Evolutionary conservation across 2,113 vertebrate genomes (phyloP).

Genomic region (Gopherus evgoodei): DNA sequence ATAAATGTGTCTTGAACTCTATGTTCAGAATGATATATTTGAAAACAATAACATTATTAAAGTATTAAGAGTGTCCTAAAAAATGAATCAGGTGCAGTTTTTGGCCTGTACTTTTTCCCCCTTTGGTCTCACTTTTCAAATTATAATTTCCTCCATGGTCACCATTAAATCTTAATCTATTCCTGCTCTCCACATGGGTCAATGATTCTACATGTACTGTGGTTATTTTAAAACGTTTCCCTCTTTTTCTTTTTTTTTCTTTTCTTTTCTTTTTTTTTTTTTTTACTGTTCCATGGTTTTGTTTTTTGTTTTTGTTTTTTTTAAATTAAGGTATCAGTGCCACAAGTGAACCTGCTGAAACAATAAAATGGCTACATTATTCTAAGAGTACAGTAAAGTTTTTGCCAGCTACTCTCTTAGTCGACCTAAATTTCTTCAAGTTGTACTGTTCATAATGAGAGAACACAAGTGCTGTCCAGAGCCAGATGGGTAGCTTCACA

Average conservation of each 20-base stretch:
- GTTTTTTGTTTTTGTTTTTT: background rate
- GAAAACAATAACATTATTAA: background rate
- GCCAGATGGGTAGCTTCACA: conserved; percentile 99
- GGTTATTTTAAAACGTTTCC: conserved; percentile 86
- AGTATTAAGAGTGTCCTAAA: conserved; percentile 28
- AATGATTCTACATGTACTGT: conserved; percentile 84
- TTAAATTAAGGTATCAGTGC: background rate
- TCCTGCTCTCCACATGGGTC: conserved; percentile 83
- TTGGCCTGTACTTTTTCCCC: conserved; percentile 75
- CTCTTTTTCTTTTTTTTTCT: background rate
- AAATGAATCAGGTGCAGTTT: conserved; percentile 63
- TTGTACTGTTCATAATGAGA: conserved; percentile 59
- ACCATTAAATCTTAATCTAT: conserved; percentile 86
- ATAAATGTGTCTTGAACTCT: background rate
- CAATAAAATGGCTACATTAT: background rate
- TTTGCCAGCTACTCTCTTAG: conserved; percentile 24
- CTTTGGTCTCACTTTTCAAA: conserved; percentile 78
- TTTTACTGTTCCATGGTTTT: background rate
- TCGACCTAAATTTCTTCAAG: conserved; percentile 72
- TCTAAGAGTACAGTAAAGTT: conserved; percentile 25
- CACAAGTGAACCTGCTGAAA: background rate
- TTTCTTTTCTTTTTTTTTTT: too few species aligned
- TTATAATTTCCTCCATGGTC: conserved; percentile 80
- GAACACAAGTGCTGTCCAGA: conserved; percentile 72
- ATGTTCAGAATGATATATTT: background rate